phyloP scores from a whole-genome alignment of 2,113 vertebrate genomes.

The Callorhinus ursinus region DNA sequence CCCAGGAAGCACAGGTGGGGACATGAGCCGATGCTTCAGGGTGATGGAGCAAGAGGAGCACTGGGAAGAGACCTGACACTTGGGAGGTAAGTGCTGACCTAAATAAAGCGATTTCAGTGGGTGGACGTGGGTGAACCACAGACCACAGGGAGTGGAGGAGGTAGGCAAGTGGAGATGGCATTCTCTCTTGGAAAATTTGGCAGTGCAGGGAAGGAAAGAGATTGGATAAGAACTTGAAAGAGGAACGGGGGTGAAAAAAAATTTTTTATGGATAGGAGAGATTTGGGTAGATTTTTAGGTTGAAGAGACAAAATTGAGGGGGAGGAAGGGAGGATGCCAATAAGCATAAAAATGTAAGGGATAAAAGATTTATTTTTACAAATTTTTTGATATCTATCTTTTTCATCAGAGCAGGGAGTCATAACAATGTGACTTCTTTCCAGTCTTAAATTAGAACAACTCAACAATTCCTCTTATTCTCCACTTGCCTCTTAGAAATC shows the following conservation, averaged over 20 bases:
- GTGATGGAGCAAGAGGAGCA: fast-evolving
- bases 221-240: not conserved
- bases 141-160: not conserved
- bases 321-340: not conserved
- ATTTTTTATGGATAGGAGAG: not conserved
- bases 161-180: not conserved
- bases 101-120: not conserved
- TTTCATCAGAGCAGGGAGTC: slow-evolving; percentile 46
- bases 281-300: slow-evolving; percentile 15
- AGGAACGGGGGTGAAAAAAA: not conserved
- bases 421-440: slow-evolving; percentile 43
- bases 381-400: slow-evolving; percentile 32
- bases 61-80: not conserved
- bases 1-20: not conserved
- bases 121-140: not conserved
- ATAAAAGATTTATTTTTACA: slow-evolving; percentile 48
- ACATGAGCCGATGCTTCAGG: not conserved
- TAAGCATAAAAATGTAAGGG: not conserved
- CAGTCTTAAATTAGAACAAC: slow-evolving; percentile 53
- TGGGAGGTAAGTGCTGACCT: not conserved
- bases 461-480: not conserved
- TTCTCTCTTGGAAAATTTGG: not conserved
- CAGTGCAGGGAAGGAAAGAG: not conserved
- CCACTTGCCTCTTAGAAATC: not conserved
- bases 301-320: not conserved